These are phyloP conservation scores for Petrolisthes cinctipes DNA, from an alignment of 2,888 invertebrate species.

Conservation along the genomic window DNA sequence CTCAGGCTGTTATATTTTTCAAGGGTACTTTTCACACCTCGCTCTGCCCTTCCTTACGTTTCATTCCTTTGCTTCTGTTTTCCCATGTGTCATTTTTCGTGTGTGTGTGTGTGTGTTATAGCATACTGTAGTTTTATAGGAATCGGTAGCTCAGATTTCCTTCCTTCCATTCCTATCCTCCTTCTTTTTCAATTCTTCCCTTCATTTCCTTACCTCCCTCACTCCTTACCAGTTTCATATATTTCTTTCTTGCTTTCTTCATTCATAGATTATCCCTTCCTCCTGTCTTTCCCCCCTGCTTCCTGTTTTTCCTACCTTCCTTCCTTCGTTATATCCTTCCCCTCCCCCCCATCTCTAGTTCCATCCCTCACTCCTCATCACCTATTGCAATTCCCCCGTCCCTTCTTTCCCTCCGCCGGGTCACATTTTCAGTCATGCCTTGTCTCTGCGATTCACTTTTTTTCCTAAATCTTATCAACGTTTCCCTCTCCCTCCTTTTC, in stretches of 20 bases:
- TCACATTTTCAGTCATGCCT: conserved; percentile 14
- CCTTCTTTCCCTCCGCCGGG: neutral
- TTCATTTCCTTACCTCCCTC: neutral
- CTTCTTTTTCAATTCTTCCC: neutral
- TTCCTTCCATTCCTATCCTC: neutral
- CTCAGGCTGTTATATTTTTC: neutral
- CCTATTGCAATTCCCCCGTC: neutral
- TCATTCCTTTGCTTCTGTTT: neutral
- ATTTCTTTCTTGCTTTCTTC: neutral
- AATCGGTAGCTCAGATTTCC: too few species aligned
- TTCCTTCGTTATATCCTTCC: neutral
- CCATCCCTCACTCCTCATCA: neutral
- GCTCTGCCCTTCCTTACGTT: neutral
- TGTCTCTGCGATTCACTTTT: conserved; percentile 22
- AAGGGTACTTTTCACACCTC: too few species aligned
- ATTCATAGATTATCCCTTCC: neutral
- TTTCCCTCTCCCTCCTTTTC: conserved; percentile 17
- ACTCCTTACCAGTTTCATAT: too few species aligned
- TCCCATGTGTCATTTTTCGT: neutral
- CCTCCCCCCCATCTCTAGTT: neutral
- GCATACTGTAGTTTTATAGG: too few species aligned
- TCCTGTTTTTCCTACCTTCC: neutral
- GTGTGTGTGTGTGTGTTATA: too few species aligned
- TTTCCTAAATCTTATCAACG: conserved; percentile 35
- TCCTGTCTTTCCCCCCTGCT: neutral